phyloP scores from a whole-genome alignment of 1,140 invertebrate genomes.

The Scaptomyza pallida region DNA sequence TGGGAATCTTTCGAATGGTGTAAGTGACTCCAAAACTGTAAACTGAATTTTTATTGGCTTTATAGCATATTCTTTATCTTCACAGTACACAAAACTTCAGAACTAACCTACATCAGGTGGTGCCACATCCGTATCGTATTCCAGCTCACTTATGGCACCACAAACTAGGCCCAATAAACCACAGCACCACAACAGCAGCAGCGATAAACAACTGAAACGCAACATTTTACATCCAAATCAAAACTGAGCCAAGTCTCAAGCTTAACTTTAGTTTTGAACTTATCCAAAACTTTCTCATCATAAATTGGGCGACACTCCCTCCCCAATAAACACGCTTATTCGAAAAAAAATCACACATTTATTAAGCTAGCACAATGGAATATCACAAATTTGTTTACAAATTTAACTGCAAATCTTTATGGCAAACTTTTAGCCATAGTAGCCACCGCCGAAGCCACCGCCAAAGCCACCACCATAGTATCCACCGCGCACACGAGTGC shows the following conservation, averaged over 20 bases:
- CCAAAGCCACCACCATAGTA: slow-evolving; percentile 66
- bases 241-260: slow-evolving; percentile 8
- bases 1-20: not conserved
- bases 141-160: slow-evolving; percentile 38
- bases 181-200: slow-evolving; percentile 42
- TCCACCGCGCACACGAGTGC: slow-evolving; percentile 62
- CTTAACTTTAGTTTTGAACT: not conserved
- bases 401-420: not conserved
- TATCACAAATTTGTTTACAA: slow-evolving; percentile 55
- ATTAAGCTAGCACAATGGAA: slow-evolving; percentile 41
- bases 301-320: slow-evolving; percentile 23
- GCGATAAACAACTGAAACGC: slow-evolving; percentile 5
- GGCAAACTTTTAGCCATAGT: slow-evolving; percentile 59
- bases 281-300: slow-evolving; percentile 29
- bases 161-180: slow-evolving; percentile 3
- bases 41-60: too few relatives aligned
- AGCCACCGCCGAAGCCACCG: slow-evolving; percentile 57
- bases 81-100: too few relatives aligned
- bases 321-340: slow-evolving; percentile 1
- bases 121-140: slow-evolving; percentile 58
- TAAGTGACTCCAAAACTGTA: not conserved
- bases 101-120: slow-evolving; percentile 40
- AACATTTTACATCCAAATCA: slow-evolving; percentile 34
- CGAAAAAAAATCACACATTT: slow-evolving; percentile 23
- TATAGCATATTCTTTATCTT: too few relatives aligned